A percentile compares a stretch with the other conserved stretches of the same genome.
These are phyloP conservation scores for Drosophila oshimai DNA, from an alignment of 1,140 invertebrate species.

Conservation along the genomic window DNA sequence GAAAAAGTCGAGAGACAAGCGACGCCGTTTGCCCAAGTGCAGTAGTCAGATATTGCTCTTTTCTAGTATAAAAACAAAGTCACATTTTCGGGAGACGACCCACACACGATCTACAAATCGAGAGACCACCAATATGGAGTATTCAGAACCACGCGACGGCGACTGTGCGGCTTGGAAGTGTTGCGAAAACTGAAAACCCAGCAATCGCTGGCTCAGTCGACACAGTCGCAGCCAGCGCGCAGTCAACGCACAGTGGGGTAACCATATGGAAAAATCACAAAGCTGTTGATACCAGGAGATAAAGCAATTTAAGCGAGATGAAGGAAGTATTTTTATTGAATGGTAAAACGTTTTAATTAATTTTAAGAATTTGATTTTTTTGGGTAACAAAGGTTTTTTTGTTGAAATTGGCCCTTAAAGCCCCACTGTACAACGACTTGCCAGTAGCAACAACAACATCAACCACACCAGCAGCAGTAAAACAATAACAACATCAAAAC, in stretches of 20 bases:
- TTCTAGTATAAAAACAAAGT: conserved; percentile 15
- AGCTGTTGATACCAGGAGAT: no score
- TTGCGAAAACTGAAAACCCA: conserved; percentile 76
- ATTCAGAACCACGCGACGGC: conserved; percentile 12
- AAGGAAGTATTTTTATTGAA: no score
- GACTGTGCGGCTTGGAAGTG: conserved; percentile 71
- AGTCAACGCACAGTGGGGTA: background rate
- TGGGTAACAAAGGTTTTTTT: no score
- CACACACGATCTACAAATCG: conserved; percentile 19
- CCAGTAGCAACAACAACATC: background rate
- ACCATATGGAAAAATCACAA: no score
- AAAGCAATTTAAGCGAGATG: no score
- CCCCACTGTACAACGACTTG: no score
- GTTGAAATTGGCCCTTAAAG: no score
- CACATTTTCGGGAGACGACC: conserved; percentile 40
- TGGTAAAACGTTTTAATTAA: no score
- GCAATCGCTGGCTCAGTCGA: conserved; percentile 31
- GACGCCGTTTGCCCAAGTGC: conserved; percentile 19
- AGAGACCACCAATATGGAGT: background rate
- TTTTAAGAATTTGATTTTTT: no score
- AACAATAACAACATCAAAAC: conserved; percentile 35
- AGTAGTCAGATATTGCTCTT: conserved; percentile 32
- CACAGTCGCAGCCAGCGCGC: conserved; percentile 22
- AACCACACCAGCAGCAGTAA: background rate
- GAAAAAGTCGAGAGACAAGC: conserved; percentile 8